Base-by-base conservation (phyloP, 2,113 vertebrate genomes). In the Poeciliopsis occidentalis region DNA sequence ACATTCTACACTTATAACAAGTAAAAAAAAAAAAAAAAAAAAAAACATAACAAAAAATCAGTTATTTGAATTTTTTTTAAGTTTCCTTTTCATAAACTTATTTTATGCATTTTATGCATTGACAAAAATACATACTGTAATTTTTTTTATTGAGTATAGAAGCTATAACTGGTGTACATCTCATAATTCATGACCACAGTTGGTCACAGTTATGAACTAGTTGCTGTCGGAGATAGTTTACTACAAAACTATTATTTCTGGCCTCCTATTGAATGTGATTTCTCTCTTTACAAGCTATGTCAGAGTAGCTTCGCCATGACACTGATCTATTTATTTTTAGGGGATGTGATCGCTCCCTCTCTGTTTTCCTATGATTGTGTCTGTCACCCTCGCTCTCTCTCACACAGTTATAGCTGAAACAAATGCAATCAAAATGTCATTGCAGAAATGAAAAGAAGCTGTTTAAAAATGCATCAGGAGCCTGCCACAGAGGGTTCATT, bases 251-350 rank as follows among this genome's bases (percentile, higher is more conserved):
- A 87, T 93, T 91, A 91, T 89, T 88, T 89, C 83, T 78, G n/a
- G 84, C 84, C 73, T 80, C 69, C 70, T 81, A 88, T 86, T 87
- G 85, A 87, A 89, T 73, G 75, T 85, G 85, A 88, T 86, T 76
- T 88, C 79, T 83, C 89, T 79, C 88, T 83, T 85, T 86, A 89
- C 85, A 88, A 86, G 70, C 68, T 80, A 82, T 86, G 88, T 92
- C 88, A 84, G 79, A 90, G 75, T 88, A 82, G 88, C 83, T 88
- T 89, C 84, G 69, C 80, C 71, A 61, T 79, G 87, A 92, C 86
- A 82, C 80, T 84, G 83, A 90, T 89, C 75, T 85, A 83, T 91
- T 91, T 88, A 90, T 89, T 91, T 91, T 90, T 91, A 85, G 87
- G 82, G 61, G 65, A 69, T 72, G 69, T 71, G 66, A 75, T 62